phyloP scores from a whole-genome alignment of 2,797 vertebrate species.

The Paramormyrops hopkinsi region DNA sequence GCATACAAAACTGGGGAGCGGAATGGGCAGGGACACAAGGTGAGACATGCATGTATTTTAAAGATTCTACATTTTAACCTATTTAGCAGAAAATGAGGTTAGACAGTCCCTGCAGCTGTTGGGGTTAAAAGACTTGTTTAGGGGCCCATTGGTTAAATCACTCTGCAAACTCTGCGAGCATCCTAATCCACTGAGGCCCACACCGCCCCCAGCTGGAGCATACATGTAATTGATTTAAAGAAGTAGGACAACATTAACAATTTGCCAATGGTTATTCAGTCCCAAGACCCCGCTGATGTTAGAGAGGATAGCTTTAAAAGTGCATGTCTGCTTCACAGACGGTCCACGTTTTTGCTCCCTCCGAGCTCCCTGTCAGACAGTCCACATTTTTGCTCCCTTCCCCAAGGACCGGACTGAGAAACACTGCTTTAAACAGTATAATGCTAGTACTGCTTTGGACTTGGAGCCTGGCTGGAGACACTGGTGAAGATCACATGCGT shows the following conservation, averaged over 20 bases:
- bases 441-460: neutral
- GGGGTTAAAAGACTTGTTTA: neutral
- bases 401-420: neutral
- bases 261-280: neutral
- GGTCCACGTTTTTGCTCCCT: neutral
- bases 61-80: neutral
- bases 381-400: neutral
- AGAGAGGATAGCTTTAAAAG: neutral
- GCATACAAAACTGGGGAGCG: neutral
- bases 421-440: neutral
- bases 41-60: neutral
- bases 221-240: neutral
- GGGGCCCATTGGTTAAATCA: neutral
- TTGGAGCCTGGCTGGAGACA: neutral
- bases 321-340: neutral
- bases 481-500: neutral
- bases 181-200: neutral
- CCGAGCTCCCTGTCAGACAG: neutral
- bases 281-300: neutral
- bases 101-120: neutral
- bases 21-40: neutral
- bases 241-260: neutral
- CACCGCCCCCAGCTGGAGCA: neutral
- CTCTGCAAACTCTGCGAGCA: neutral
- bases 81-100: neutral